These are phyloP conservation scores for Formica exsecta DNA, from an alignment of 1,140 invertebrate species.

Conservation along the genomic window DNA sequence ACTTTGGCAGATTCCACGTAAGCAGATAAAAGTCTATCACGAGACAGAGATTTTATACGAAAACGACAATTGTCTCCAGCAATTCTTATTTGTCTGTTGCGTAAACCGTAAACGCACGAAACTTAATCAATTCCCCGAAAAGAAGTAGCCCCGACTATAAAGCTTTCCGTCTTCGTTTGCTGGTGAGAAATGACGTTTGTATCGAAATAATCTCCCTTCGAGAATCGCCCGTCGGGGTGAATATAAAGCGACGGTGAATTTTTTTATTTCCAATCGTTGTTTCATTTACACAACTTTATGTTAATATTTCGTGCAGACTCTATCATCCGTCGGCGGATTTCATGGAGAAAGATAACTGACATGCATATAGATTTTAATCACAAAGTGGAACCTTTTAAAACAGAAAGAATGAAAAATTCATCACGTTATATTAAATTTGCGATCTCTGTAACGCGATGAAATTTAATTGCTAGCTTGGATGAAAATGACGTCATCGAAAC, in stretches of 20 bases:
- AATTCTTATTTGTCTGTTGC: conserved; percentile 2
- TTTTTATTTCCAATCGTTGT: not conserved
- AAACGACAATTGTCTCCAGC: conserved; percentile 8
- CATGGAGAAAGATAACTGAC: not conserved
- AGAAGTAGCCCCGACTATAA: not conserved
- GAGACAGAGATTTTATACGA: not conserved
- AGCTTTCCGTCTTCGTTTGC: not conserved
- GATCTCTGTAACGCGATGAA: not conserved
- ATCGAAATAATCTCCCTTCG: not conserved
- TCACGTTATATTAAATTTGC: not conserved
- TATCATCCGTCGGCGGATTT: conserved; percentile 11
- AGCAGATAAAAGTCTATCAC: conserved; percentile 25
- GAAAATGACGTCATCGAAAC: not conserved
- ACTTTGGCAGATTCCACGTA: conserved; percentile 12
- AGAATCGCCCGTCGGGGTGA: not conserved
- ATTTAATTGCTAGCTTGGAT: not conserved
- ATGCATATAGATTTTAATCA: not conserved
- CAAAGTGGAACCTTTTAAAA: not conserved
- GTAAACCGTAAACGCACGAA: conserved; percentile 37
- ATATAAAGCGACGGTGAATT: not conserved
- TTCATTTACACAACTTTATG: conserved; percentile 1
- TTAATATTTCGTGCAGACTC: conserved; percentile 37
- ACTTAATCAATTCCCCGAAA: conserved; percentile 58
- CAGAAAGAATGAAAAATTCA: not conserved
- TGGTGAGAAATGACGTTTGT: not conserved